Conservation (phyloP, 2,797 vertebrate genomes). For the Streptopelia turtur region DNA sequence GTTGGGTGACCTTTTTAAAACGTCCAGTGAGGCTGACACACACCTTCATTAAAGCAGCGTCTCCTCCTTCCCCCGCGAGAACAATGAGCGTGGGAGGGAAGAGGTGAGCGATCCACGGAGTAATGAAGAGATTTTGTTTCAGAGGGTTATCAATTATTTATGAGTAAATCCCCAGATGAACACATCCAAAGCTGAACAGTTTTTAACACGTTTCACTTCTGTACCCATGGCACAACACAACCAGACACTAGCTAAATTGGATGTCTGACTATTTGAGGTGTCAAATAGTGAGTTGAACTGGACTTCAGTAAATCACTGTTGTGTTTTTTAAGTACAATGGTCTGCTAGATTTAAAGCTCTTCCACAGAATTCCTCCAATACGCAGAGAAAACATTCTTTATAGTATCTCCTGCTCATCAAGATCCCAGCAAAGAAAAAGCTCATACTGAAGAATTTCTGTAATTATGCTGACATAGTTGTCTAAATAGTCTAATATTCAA, state of each 20-base stretch:
- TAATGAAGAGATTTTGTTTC: conserved; percentile 63
- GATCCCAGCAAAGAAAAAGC: not conserved
- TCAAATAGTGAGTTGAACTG: not conserved
- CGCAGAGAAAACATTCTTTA: not conserved
- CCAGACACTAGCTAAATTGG: not conserved
- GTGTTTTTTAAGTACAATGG: not conserved
- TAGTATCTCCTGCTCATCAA: not conserved
- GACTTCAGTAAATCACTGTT: not conserved
- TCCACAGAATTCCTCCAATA: not conserved
- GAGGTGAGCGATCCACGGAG: not conserved
- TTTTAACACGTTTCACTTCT: conserved; percentile 30
- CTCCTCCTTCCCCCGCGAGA: not conserved
- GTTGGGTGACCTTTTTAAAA: conserved; percentile 21
- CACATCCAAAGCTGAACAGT: not conserved
- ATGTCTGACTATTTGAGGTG: not conserved
- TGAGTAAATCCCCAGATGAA: conserved; percentile 46
- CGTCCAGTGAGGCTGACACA: not conserved
- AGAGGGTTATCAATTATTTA: conserved; percentile 56
- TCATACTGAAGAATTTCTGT: not conserved
- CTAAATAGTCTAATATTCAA: not conserved
- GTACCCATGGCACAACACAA: not conserved
- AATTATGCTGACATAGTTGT: not conserved
- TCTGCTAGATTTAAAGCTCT: not conserved
- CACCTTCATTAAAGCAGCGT: conserved; percentile 12
- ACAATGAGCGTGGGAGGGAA: not conserved